A percentile compares a stretch with the other conserved stretches of the same genome.
phyloP scores from a whole-genome alignment of 92 coral and sea anemone species.

The Epizoanthus rinbou region DNA sequence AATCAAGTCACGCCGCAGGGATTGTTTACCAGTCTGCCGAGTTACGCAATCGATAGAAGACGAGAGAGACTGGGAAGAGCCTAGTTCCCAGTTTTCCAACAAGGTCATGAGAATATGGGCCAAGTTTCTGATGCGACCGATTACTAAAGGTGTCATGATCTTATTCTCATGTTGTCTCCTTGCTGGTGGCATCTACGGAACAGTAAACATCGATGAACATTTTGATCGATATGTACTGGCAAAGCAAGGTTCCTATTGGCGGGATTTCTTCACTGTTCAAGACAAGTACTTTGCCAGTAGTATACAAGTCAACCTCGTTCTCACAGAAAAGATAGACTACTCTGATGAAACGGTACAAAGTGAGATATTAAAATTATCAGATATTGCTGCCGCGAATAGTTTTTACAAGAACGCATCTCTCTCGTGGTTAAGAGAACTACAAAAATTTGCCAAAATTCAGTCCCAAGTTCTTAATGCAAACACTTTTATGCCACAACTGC shows the following conservation, averaged over 20 bases:
- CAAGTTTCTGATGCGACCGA: slow-evolving; percentile 52
- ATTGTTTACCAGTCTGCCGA: slow-evolving; percentile 71
- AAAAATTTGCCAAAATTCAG: slow-evolving; percentile 21
- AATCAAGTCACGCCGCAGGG: slow-evolving; percentile 80
- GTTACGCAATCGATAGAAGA: slow-evolving; percentile 54
- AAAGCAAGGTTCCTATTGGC: slow-evolving; percentile 75
- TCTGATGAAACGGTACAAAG: slow-evolving; percentile 44
- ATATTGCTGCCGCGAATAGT: slow-evolving; percentile 54
- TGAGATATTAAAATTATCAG: slow-evolving; percentile 57
- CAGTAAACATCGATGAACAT: slow-evolving; percentile 66
- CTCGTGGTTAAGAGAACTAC: slow-evolving; percentile 72
- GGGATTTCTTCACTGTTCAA: slow-evolving; percentile 57
- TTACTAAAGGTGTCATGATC: slow-evolving; percentile 60
- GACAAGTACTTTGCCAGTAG: slow-evolving; percentile 65
- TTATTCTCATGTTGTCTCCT: slow-evolving; percentile 56
- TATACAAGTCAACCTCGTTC: slow-evolving; percentile 64
- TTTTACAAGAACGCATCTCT: slow-evolving; percentile 58
- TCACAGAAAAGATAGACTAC: slow-evolving; percentile 52
- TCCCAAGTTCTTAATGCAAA: slow-evolving; percentile 27
- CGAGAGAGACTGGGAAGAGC: slow-evolving; percentile 71
- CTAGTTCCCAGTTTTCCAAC: slow-evolving; percentile 59
- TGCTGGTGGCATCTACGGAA: slow-evolving; percentile 77
- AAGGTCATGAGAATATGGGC: slow-evolving; percentile 69
- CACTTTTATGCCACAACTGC: slow-evolving; percentile 48
- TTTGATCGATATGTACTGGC: slow-evolving; percentile 77